Percentiles rank a stretch among this genome's conserved stretches.
phyloP scores from a whole-genome alignment of 2,113 vertebrate genomes.

The Scopus umbretta region DNA sequence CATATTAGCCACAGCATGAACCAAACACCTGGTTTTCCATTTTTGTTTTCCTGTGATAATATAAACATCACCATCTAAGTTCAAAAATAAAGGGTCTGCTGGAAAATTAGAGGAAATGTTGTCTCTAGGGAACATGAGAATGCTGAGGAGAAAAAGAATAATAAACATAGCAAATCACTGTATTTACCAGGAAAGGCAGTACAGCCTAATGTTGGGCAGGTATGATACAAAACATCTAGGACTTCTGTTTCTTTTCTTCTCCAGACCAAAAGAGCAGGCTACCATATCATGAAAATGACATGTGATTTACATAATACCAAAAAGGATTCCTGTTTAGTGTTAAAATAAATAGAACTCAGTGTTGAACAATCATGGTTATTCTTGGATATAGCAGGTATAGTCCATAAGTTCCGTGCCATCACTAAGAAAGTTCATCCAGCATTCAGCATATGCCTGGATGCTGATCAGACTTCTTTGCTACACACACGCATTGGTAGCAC shows the following conservation, averaged over 20 bases:
- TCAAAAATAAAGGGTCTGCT: background rate
- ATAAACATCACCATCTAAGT: background rate
- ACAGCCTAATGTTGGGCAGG: background rate
- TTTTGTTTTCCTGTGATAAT: background rate
- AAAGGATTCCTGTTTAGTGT: background rate
- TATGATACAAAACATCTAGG: background rate
- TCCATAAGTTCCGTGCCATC: background rate
- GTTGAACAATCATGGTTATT: background rate
- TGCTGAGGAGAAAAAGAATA: background rate
- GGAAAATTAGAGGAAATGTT: background rate
- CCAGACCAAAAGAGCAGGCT: background rate
- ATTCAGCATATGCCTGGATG: background rate
- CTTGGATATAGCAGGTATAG: background rate
- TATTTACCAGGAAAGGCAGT: background rate
- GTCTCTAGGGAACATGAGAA: background rate
- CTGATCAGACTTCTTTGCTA: background rate
- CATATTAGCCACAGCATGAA: background rate
- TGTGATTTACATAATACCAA: background rate
- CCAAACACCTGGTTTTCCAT: background rate
- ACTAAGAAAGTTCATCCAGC: background rate
- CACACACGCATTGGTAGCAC: background rate
- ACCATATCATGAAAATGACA: background rate
- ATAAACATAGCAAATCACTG: background rate
- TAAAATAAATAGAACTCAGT: background rate
- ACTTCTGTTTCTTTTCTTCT: background rate